phyloP scores from a whole-genome alignment of 1,140 invertebrate species.

The Brachionus asplanchnoidis region DNA sequence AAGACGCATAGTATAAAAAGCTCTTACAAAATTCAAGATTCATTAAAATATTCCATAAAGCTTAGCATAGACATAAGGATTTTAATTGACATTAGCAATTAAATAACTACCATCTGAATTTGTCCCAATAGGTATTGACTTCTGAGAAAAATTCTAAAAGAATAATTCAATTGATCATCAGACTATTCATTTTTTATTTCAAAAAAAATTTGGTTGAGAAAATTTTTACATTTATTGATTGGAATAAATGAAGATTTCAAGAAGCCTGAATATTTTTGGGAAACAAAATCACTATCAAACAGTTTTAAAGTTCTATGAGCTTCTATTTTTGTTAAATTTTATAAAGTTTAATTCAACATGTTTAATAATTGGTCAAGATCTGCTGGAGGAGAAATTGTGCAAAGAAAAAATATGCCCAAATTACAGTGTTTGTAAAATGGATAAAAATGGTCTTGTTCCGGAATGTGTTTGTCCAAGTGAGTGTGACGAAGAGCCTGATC shows the following conservation, averaged over 20 bases:
- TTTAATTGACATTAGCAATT: not conserved
- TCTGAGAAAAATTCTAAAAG: not conserved
- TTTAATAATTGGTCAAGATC: constrained; percentile 13
- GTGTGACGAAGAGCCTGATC: not conserved
- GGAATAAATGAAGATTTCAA: not conserved
- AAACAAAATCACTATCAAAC: not conserved
- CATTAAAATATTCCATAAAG: not conserved
- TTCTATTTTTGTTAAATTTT: constrained; percentile 6
- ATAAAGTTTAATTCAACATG: not conserved
- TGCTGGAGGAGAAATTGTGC: not conserved
- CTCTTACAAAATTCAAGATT: not conserved
- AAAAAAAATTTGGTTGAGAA: not conserved
- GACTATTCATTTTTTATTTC: not conserved
- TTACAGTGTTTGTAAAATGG: constrained; percentile 10
- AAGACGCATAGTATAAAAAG: not conserved
- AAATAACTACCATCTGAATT: not conserved
- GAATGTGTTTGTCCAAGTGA: constrained; percentile 24
- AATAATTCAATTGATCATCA: not conserved
- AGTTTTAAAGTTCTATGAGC: not conserved
- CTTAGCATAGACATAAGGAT: not conserved
- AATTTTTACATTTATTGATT: not conserved
- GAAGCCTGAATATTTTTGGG: not conserved
- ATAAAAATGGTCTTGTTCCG: not conserved
- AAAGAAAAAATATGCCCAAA: not conserved
- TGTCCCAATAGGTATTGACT: not conserved